Evolutionary conservation across 2,888 invertebrate species (phyloP), one percentile per base, ranked within the genome.

Genomic region (Diarsia rubi): DNA sequence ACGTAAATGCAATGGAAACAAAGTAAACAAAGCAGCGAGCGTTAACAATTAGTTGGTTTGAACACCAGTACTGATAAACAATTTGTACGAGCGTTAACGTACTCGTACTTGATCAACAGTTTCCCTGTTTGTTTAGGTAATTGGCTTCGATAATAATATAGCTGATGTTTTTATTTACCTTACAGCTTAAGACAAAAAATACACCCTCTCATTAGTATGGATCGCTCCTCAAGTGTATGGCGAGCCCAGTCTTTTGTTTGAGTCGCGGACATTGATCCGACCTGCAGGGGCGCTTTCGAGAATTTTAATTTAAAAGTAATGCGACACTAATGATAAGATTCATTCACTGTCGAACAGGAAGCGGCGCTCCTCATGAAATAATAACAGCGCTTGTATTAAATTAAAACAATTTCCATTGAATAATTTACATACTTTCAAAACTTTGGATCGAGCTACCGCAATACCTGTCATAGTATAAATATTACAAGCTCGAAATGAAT

Each of bases 401-500:
- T 71, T 65, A 77, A 83, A 86, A 81, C 62, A 78, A 75, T 82
- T 78, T 73, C 64, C 64, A 63, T 82, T 71, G 75, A 78, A 77
- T 80, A 74, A 78, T 83, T 84, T 79, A 75, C 42, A 60, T 64
- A 72, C 73, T 82, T 85, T 75, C 47, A 78, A 85, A 82, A 82
- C 62, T 86, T 79, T 62, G 65, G 37, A 73, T 69, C 63, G 54
- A 70, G 72, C 42, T 59, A 83, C 71, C 63, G 67, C 69, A 54
- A 79, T 87, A 70, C 75, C 78, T 87, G 83, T 71, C 78, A 81
- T 74, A 70, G 86, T 84, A 89, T 89, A 88, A 88, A 89, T 89
- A 90, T 84, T 86, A 83, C 82, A 76, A 84, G 82, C 72, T 79
- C 73, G 76, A 90, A 92, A 94, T 93, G 92, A 93, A 93, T 92